phyloP scores from a whole-genome alignment of 2,113 vertebrate species.

The Leptocoma aspasia region DNA sequence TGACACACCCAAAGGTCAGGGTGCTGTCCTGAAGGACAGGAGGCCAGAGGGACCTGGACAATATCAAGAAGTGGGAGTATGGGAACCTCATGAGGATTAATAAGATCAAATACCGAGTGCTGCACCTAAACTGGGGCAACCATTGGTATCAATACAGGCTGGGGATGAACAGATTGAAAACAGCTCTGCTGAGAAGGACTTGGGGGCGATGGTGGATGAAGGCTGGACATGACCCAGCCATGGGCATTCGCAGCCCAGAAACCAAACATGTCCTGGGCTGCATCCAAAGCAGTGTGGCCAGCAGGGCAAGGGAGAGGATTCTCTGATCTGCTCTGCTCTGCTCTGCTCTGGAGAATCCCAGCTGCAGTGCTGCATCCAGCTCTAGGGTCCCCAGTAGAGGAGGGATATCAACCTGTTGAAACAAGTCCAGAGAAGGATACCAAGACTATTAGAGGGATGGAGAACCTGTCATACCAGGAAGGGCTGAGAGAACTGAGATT shows the following conservation, averaged over 20 bases:
- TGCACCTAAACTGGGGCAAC: neutral
- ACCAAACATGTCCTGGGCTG: rapidly evolving
- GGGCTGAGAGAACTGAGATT: neutral
- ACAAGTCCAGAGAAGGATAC: neutral
- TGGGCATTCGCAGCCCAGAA: neutral
- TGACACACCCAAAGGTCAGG: neutral
- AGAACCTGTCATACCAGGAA: rapidly evolving
- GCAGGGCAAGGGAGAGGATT: rapidly evolving
- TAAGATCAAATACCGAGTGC: neutral
- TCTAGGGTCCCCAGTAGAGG: too few species aligned
- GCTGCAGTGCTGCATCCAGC: neutral
- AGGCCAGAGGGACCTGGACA: neutral
- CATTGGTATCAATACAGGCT: neutral
- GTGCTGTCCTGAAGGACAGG: neutral
- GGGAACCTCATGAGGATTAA: neutral
- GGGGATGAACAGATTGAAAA: neutral
- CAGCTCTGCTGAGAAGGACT: neutral
- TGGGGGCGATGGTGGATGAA: neutral
- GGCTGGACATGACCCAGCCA: neutral
- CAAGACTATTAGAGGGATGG: neutral
- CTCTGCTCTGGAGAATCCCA: neutral
- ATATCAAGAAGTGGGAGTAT: neutral
- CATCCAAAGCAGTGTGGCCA: rapidly evolving
- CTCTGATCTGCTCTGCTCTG: neutral
- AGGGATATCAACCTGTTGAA: too few species aligned